Conservation (phyloP, 2,888 invertebrate species). For the Bibio marci region DNA sequence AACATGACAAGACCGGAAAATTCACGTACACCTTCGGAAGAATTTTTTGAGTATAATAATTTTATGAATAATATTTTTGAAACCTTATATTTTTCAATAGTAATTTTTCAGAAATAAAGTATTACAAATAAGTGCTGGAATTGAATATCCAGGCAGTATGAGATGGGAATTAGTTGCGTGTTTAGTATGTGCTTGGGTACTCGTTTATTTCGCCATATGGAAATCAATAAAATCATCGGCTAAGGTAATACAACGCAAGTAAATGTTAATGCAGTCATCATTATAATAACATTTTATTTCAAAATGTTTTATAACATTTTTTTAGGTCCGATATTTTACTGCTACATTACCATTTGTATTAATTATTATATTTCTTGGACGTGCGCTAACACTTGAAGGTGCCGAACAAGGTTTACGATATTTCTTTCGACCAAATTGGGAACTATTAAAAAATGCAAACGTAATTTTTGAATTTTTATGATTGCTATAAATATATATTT, state of each 20-base stretch:
- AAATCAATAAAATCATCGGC: constrained; percentile 92
- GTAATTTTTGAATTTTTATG: constrained; percentile 27
- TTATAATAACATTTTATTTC: not conserved
- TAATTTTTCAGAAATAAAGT: constrained; percentile 59
- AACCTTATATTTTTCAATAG: constrained; percentile 4
- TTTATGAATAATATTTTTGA: too few species aligned
- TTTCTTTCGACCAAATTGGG: constrained; percentile 79
- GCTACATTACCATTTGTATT: constrained; percentile 83
- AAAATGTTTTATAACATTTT: constrained; percentile 3
- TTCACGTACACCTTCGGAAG: constrained; percentile 74
- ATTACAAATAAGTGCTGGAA: constrained; percentile 64
- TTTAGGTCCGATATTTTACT: constrained; percentile 72
- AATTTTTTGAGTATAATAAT: constrained; percentile 71
- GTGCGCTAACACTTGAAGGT: constrained; percentile 80
- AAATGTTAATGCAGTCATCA: too few species aligned
- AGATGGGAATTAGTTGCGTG: constrained; percentile 84
- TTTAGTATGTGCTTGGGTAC: constrained; percentile 78
- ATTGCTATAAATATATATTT: not conserved
- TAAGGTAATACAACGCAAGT: too few species aligned
- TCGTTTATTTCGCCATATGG: constrained; percentile 93
- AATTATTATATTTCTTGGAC: constrained; percentile 68
- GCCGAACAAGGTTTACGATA: constrained; percentile 70
- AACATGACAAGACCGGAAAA: constrained; percentile 50
- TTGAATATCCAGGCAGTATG: constrained; percentile 63
- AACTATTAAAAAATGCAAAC: constrained; percentile 61